Conservation (phyloP, 2,888 invertebrate species). For the Catocala fraxini region DNA sequence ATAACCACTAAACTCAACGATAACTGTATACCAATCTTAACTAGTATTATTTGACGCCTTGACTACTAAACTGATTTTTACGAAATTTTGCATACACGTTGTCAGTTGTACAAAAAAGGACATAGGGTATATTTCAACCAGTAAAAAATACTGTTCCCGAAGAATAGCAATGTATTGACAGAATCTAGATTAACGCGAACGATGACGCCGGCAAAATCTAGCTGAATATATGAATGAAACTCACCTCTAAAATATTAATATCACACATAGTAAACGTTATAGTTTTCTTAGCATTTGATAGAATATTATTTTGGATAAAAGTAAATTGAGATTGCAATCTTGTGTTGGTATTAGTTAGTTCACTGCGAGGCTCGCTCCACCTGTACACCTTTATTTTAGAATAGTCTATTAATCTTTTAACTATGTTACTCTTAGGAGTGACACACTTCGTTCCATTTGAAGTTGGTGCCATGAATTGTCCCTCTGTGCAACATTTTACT, state of each 20-base stretch:
- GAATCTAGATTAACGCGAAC: too few species aligned
- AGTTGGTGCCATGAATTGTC: not conserved
- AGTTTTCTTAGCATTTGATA: not conserved
- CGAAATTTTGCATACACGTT: too few species aligned
- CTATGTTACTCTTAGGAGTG: not conserved
- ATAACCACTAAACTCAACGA: too few species aligned
- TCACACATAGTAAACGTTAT: not conserved
- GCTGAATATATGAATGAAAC: not conserved
- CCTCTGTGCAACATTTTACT: conserved; percentile 16
- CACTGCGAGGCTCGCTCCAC: not conserved
- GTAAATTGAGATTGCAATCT: not conserved
- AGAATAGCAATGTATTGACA: too few species aligned
- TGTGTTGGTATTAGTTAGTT: not conserved
- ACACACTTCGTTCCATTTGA: not conserved
- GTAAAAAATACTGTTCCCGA: too few species aligned
- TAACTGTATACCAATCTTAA: too few species aligned
- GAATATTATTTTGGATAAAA: not conserved
- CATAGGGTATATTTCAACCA: too few species aligned
- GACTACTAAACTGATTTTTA: too few species aligned
- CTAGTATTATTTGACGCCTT: too few species aligned
- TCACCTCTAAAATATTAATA: not conserved
- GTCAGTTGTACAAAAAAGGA: too few species aligned
- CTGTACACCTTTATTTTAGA: not conserved
- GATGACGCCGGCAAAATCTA: too few species aligned
- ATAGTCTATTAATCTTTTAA: not conserved